phyloP scores from a whole-genome alignment of 2,797 vertebrate species.

The Lacerta agilis region DNA sequence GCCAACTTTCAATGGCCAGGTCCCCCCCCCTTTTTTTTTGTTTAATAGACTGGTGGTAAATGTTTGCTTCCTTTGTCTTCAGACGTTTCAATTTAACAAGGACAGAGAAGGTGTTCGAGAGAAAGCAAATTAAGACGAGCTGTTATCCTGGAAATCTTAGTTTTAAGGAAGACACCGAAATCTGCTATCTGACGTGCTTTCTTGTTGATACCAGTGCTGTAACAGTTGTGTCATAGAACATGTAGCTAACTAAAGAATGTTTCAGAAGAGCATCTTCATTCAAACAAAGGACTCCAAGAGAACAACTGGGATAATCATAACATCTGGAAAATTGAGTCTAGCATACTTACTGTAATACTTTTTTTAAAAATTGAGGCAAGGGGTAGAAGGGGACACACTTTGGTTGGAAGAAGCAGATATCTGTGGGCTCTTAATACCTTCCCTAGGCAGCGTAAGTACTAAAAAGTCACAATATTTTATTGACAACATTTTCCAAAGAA shows the following conservation, averaged over 20 bases:
- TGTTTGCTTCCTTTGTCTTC: neutral
- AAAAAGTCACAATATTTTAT: neutral
- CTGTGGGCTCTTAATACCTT: neutral
- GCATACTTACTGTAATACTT: no score
- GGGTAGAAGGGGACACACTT: neutral
- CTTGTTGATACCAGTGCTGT: neutral
- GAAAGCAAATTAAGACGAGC: neutral
- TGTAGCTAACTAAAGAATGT: neutral
- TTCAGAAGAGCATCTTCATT: neutral
- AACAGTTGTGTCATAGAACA: neutral
- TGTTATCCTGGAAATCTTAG: neutral
- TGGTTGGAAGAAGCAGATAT: neutral
- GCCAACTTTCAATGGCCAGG: neutral
- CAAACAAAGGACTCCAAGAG: neutral
- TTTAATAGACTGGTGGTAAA: neutral
- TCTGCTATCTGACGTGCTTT: neutral
- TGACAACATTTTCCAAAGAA: neutral
- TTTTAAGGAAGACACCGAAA: neutral
- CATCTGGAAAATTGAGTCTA: neutral
- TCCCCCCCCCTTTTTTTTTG: neutral
- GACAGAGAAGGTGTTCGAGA: neutral
- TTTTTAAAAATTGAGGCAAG: neutral
- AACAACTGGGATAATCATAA: neutral
- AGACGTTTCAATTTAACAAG: neutral
- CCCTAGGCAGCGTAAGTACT: neutral